These are phyloP conservation scores for Eubasilissa splendida DNA, from an alignment of 2,888 invertebrate genomes.

Conservation along the genomic window DNA sequence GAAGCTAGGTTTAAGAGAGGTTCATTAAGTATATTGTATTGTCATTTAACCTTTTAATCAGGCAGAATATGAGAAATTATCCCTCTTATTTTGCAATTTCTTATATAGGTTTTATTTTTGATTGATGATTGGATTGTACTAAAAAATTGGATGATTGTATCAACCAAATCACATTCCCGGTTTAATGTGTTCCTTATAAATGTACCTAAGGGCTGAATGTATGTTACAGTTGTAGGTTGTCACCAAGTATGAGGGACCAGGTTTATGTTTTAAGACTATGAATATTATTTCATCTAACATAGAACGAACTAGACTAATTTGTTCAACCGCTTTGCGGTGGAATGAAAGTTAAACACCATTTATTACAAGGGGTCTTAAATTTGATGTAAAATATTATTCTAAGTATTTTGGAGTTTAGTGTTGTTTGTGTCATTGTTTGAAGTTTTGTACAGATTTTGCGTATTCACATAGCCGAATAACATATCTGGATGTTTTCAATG, in stretches of 20 bases:
- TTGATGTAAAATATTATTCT: conserved; percentile 16
- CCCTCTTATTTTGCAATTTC: no score
- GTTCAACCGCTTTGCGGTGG: not conserved
- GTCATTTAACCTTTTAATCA: no score
- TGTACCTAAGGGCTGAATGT: no score
- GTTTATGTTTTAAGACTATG: not conserved
- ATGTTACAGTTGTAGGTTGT: conserved; percentile 3
- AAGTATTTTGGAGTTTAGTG: not conserved
- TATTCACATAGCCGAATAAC: conserved; percentile 14
- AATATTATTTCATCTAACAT: not conserved
- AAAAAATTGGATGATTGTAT: no score
- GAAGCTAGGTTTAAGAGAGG: no score
- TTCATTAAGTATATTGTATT: no score
- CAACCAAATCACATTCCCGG: no score
- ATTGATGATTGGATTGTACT: no score
- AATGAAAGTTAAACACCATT: conserved; percentile 6
- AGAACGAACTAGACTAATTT: not conserved
- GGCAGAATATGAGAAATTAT: no score
- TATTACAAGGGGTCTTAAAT: conserved; percentile 28
- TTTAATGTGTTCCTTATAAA: no score
- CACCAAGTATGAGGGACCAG: conserved; percentile 9
- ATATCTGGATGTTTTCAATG: conserved; percentile 16
- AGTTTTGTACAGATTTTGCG: conserved; percentile 8
- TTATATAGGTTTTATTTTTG: no score
- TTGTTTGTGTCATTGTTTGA: conserved; percentile 1